These are phyloP conservation scores for Cydia strobilella DNA, from an alignment of 1,140 invertebrate species.

Conservation along the genomic window DNA sequence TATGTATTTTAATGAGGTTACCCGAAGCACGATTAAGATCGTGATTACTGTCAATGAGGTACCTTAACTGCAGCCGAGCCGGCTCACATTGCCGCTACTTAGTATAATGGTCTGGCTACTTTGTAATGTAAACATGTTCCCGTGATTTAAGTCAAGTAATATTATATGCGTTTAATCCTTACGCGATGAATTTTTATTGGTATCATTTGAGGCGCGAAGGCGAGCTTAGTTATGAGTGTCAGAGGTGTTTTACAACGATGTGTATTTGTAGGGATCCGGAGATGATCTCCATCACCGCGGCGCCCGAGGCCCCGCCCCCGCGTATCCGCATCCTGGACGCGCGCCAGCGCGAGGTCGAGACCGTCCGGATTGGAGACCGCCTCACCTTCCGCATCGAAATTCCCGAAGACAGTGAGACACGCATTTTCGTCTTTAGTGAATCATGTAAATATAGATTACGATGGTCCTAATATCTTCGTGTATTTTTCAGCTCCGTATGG, in stretches of 20 bases:
- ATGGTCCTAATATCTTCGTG: constrained; percentile 1
- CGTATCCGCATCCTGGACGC: constrained; percentile 95
- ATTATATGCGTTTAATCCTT: constrained; percentile 5
- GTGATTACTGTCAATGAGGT: constrained; percentile 42
- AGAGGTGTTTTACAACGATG: background rate
- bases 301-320: constrained; percentile 95
- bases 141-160: constrained; percentile 2
- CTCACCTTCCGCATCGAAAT: constrained; percentile 98
- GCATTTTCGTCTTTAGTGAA: constrained; percentile 61
- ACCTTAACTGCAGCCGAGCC: constrained; percentile 14
- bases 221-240: background rate
- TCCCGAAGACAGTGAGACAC: constrained; percentile 92
- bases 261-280: constrained; percentile 88
- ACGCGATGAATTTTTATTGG: constrained; percentile 3
- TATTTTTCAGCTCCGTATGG: constrained; percentile 92
- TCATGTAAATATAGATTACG: constrained; percentile 24
- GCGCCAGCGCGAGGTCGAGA: constrained; percentile 92
- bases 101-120: constrained; percentile 23
- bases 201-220: background rate
- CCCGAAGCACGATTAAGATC: constrained; percentile 45
- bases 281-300: constrained; percentile 97
- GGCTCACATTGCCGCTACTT: constrained; percentile 32
- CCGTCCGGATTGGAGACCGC: constrained; percentile 96
- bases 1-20: constrained; percentile 53
- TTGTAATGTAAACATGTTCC: constrained; percentile 16